Evolutionary conservation across 1,140 invertebrate genomes (phyloP).

Genomic region (Patella vulgata): DNA sequence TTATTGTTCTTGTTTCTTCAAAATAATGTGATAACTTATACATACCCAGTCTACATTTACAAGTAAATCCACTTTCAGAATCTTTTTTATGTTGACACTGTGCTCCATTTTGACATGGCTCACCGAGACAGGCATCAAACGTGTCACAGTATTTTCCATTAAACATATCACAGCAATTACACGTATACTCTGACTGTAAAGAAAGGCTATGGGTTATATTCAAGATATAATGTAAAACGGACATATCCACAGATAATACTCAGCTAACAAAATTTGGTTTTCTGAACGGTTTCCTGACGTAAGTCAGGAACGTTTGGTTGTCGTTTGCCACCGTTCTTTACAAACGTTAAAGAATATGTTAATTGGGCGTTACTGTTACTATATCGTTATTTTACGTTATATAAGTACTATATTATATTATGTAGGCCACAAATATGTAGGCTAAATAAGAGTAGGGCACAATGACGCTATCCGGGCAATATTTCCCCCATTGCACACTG

Average conservation of each 20-base stretch:
- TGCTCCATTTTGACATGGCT: slow-evolving; percentile 27
- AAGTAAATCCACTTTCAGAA: slow-evolving; percentile 2
- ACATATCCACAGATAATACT: no score
- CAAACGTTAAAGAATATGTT: background rate
- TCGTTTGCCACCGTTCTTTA: background rate
- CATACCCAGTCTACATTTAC: slow-evolving; percentile 24
- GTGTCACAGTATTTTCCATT: slow-evolving; percentile 26
- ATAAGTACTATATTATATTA: no score
- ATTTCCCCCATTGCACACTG: no score
- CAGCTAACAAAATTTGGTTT: no score
- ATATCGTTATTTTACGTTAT: no score
- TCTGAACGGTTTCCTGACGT: no score
- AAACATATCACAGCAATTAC: slow-evolving; percentile 25
- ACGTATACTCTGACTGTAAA: slow-evolving; percentile 21
- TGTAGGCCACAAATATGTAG: no score
- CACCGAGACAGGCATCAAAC: slow-evolving; percentile 20
- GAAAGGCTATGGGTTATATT: background rate
- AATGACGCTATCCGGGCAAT: no score
- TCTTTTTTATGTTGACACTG: slow-evolving; percentile 10
- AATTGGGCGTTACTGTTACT: background rate
- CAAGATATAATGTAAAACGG: background rate
- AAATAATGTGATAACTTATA: no score
- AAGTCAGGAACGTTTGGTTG: no score
- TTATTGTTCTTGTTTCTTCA: no score
- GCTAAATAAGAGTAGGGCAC: no score